Evolutionary conservation across 2,113 vertebrate species (phyloP), one percentile per base, ranked within the genome.

Genomic region (Origma solitaria): DNA sequence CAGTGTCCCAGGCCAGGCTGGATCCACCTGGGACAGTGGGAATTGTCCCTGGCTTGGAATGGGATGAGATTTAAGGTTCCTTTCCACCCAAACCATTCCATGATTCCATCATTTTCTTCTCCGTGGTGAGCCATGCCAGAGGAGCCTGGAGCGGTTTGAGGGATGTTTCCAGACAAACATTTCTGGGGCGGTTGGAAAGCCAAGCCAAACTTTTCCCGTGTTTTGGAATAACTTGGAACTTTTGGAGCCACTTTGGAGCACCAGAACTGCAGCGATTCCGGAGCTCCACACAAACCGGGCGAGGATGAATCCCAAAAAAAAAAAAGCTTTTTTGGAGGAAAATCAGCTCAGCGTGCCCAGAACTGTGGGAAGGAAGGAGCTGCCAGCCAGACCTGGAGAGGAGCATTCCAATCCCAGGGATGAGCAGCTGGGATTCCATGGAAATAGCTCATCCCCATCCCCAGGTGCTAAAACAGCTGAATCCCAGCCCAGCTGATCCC

Each of bases 401-500:
- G 23, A 40, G 60, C 50, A 23, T 75, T 44, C 50, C 24, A 15
- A 23, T 13, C 60, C 82, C 42, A 49, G 42, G 70, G 35, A 66
- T 66, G 82, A 40, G 70, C 82, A 85, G 82, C 70, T 85, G 82
- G 42, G 70, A 85, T 75, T 75, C 25, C 82, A 21, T 33, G 27
- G 68, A 70, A 95, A 91, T 73, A 91, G 38, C 64, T 94, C 82
- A 28, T 22, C 38, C 56, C 33, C 81, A 62, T 44, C 47, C 28
- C 25, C 21, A 9, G 45, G 82, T 57, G 95, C 72, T 35, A 20
- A n/a, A 72, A 83, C 82, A 86, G 73, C 83, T 56, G 86, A 88
- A 68, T 47, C 62, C 56, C 95, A 91, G 64, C 91, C 81, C 94
- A 94, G 93, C 91, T 95, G 94, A 92, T 69, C 50, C 65, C 28